A percentile compares a stretch with the other conserved stretches of the same genome.
These are phyloP conservation scores for Blennius ocellaris DNA, from an alignment of 2,113 vertebrate species.

Conservation along the genomic window DNA sequence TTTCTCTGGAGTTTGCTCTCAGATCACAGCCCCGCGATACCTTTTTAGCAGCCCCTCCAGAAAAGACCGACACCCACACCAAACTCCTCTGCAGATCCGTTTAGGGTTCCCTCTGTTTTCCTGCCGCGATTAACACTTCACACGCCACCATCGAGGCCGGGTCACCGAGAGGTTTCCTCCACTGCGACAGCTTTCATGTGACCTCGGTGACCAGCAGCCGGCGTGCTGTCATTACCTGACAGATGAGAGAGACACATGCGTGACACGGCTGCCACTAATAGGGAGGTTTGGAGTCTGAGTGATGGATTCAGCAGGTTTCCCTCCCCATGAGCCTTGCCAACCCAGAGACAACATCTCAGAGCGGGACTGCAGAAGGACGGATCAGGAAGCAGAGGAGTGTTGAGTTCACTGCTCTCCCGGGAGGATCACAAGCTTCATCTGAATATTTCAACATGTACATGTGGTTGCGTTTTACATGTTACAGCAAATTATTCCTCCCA, in stretches of 20 bases:
- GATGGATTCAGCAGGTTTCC: constrained; percentile 52
- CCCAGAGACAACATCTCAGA: constrained; percentile 28
- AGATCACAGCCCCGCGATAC: constrained; percentile 54
- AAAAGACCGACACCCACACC: constrained; percentile 59
- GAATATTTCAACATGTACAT: constrained; percentile 19
- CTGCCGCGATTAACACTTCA: constrained; percentile 61
- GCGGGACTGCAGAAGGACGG: constrained; percentile 18
- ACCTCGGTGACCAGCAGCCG: constrained; percentile 38
- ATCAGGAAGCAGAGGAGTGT: constrained; percentile 12
- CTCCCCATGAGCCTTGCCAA: constrained; percentile 14
- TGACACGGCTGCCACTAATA: constrained; percentile 18
- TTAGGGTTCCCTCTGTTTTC: constrained; percentile 34
- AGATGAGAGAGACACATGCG: constrained; percentile 44
- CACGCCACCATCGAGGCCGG: constrained; percentile 11
- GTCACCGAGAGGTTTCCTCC: constrained; percentile 37
- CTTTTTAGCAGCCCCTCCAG: constrained; percentile 76
- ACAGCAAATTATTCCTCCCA: constrained; percentile 9
- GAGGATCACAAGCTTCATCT: constrained; percentile 25
- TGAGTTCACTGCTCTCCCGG: constrained; percentile 11
- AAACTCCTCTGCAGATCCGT: constrained; percentile 47
- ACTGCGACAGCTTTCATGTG: constrained; percentile 41
- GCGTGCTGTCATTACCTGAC: constrained; percentile 13
- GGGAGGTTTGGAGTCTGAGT: constrained; percentile 22
- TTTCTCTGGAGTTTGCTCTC: constrained; percentile 55
- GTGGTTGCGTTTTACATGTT: constrained; percentile 45